Percentiles rank a stretch among this genome's conserved stretches.
These are phyloP conservation scores for Galerucella calmariensis DNA, from an alignment of 2,888 invertebrate genomes.

Conservation along the genomic window DNA sequence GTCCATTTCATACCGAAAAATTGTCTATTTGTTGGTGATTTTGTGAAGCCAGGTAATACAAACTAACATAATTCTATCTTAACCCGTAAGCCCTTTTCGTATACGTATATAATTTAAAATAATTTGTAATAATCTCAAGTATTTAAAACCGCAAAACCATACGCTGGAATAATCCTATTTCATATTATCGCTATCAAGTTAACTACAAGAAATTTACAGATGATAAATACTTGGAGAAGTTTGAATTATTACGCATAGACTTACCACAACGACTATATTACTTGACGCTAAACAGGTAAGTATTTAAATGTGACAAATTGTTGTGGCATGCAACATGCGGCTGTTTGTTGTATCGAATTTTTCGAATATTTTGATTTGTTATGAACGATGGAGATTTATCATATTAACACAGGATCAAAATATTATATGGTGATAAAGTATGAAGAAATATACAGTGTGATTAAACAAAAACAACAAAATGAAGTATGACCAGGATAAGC, in stretches of 20 bases:
- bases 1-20: too few species aligned
- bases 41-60: too few species aligned
- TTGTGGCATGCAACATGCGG: constrained; percentile 4
- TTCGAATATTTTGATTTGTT: constrained; percentile 14
- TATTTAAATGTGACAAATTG: constrained; percentile 19
- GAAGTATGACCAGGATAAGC: too few species aligned
- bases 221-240: constrained; percentile 9
- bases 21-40: too few species aligned
- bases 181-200: background rate
- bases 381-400: constrained; percentile 2
- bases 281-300: constrained; percentile 3
- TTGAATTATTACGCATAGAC: constrained; percentile 6
- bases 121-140: too few species aligned
- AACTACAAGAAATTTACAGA: background rate
- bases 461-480: background rate
- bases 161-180: background rate
- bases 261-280: constrained; percentile 14
- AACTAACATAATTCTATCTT: too few species aligned
- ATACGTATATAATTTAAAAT: too few species aligned
- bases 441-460: constrained; percentile 3
- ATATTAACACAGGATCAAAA: background rate
- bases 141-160: background rate
- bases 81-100: too few species aligned
- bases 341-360: constrained; percentile 11
- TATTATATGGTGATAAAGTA: background rate